Conservation (phyloP, 2,113 vertebrate genomes). For the Lipotes vexillifer region DNA sequence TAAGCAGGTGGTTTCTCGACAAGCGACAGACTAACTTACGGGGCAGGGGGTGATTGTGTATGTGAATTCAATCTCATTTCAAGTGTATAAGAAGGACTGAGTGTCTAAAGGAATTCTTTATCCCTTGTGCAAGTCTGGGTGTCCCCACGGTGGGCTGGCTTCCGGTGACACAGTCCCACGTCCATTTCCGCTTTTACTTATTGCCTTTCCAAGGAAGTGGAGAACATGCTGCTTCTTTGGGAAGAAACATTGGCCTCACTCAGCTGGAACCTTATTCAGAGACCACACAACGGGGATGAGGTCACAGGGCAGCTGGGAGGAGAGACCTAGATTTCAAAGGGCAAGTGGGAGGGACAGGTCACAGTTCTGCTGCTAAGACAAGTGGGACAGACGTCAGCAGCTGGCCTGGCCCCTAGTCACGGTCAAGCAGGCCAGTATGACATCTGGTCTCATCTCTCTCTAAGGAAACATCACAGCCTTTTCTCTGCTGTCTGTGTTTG, state of each 20-base stretch:
- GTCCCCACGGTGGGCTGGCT: not conserved
- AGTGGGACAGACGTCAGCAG: not conserved
- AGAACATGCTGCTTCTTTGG: not conserved
- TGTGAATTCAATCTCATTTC: not conserved
- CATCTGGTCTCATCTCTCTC: not conserved
- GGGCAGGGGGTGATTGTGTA: not conserved
- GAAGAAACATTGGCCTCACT: not conserved
- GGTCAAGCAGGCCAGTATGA: not conserved
- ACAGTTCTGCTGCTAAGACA: not conserved
- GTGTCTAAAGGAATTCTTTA: not conserved
- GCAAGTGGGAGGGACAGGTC: not conserved
- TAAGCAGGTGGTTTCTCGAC: not conserved
- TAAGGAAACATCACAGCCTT: not conserved
- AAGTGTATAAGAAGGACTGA: not conserved
- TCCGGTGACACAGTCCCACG: not conserved
- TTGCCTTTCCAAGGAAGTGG: not conserved
- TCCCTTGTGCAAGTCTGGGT: not conserved
- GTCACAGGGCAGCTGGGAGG: not conserved
- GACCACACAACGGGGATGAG: not conserved
- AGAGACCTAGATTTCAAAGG: constrained; percentile 10
- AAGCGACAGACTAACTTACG: not conserved
- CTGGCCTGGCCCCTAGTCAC: not conserved
- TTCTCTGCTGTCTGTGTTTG: not conserved
- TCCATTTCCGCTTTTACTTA: too few species aligned
- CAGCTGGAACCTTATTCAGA: not conserved